Evolutionary conservation across 1,140 invertebrate genomes (phyloP), one percentile per base, ranked within the genome.

Genomic region (Bombus affinis): DNA sequence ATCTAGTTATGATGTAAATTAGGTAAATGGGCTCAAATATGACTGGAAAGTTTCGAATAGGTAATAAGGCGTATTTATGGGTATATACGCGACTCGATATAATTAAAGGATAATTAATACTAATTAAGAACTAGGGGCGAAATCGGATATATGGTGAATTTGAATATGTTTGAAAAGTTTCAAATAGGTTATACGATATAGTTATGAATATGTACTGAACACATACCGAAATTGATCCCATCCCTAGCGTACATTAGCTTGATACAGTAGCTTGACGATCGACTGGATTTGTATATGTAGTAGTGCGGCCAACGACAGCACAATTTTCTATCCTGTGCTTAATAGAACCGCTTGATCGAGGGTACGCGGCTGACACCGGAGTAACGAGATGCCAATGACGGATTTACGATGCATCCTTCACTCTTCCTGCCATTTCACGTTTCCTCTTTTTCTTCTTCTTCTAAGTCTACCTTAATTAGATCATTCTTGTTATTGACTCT

Each of bases 351-450:
- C 28, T 18, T n/a, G 65, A 65, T 62, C 39, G 68, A 82, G 42
- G 22, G 66, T 39, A 77, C 44, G 80, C 66, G 53, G 44, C 47
- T 77, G 68, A 77, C 47, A 47, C 85, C 83, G 88, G 39, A 79
- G 83, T 93, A 93, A 93, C 92, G 92, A 93, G 92, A 91, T 88
- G 89, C 81, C 89, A 66, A 80, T 92, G 91, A 93, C 91, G 91
- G 92, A 93, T 93, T 93, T 93, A 93, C 92, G 88, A 85, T 87
- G 81, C 84, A 88, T 87, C 83, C 87, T 88, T 70, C 76, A 85
- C 68, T 81, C 83, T 85, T 90, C 78, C 71, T 78, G 74, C 75
- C 83, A 78, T 81, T 83, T 90, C 73, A 84, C 85, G 9, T 13
- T 32, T 28, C 77, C 81, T 85, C 62, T 76, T 59, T 10, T 1